Base-by-base conservation (phyloP, 2,113 vertebrate genomes). In the Noturus placidus region DNA sequence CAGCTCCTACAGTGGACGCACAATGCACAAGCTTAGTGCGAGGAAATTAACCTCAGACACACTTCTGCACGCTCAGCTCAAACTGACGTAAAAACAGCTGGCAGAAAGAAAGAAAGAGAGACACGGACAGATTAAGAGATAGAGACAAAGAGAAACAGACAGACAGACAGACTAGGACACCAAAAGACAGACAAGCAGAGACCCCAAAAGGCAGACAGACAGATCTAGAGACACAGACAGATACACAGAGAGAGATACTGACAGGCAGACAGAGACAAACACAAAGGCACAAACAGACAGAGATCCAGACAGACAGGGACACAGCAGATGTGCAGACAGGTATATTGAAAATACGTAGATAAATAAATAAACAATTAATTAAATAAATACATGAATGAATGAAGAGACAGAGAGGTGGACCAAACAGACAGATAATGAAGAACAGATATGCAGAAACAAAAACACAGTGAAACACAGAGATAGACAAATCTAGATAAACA, bases 1-100 rank as follows among this genome's bases (percentile, higher is more conserved):
- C 82, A 99, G 94, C 90, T 99, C 98, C 98, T 99, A 87, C 0
- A 3, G 74, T 19, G 63, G 57, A 33, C 3, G 74, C 52, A 89
- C 35, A 42, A 88, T 25, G 76, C 76, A 46, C 14, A 8, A 46
- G 19, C 1, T 69, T n/a, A 50, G 63, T 56, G 81, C 14, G 42
- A 87, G 33, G 61, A 52, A 35, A 80, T 33, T 19, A 46, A 69
- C 17, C 33, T 33, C 17, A 57, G n/a, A 79, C 9, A 0, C 35
- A 78, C 54, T 14, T 42, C 38, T 65, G 30, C 30, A 19, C 74
- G 30, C 30, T 56, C 27, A 78, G 22, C 33, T 17, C 35, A 13
- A 46, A 72, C 17, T 14, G 50, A 79, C 8, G 15, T 15, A 30
- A 30, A 33, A 4, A 63, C 5, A 63, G 35, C 38, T 4, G 33